Base-by-base conservation (phyloP, 37 sponge, comb jelly and placozoan genomes). In the Aplysina aerophoba region DNA sequence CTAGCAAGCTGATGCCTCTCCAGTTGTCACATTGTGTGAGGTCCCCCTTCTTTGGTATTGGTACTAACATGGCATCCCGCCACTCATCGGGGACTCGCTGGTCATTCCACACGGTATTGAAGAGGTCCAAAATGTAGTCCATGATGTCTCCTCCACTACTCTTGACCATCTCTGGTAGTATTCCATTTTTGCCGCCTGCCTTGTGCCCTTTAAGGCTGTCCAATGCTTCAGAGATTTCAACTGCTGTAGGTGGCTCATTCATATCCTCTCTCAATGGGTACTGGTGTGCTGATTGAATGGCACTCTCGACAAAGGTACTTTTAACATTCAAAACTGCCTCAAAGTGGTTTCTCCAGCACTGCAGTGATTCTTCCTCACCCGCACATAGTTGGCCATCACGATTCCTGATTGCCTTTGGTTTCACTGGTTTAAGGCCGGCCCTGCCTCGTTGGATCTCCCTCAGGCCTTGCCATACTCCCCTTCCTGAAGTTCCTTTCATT, bases 1-100 rank as follows among this genome's bases (percentile, higher is more conserved):
- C 81, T 37, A 86, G 59, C 68, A 65, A 86, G 33, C 81, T 81
- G 66, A 86, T 80, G 53, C 80, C 81, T 33, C 87, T 80, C 87
- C 87, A 86, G 56, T 86, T 86, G 34, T 86, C 81, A 62, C 87
- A 86, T 25, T 25, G 20, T 25, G 38, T 40, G 37, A 86, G 54
- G 53, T 86, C 80, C 22, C 80, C 80, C 39, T 78, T 86, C 54
- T 65, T 86, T 31, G 87, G 87, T 21, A 65, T n/a, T 17, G 87
- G 61, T 24, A 85, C 44, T 38, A 85, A 36, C 63, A 85, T 27
- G 16, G 87, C 87, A 61, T 86, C 87, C 25, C 22, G 38, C 87
- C 87, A 86, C 41, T 86, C 67, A 28, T 55, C 21, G 20, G 79
- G 80, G 24, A 86, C 87, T 60, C 68, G 44, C 30, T 56, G 58